Percentiles rank a stretch among this genome's conserved stretches.
Conservation (phyloP, 1,140 invertebrate species). For the Zaprionus nigranus region DNA sequence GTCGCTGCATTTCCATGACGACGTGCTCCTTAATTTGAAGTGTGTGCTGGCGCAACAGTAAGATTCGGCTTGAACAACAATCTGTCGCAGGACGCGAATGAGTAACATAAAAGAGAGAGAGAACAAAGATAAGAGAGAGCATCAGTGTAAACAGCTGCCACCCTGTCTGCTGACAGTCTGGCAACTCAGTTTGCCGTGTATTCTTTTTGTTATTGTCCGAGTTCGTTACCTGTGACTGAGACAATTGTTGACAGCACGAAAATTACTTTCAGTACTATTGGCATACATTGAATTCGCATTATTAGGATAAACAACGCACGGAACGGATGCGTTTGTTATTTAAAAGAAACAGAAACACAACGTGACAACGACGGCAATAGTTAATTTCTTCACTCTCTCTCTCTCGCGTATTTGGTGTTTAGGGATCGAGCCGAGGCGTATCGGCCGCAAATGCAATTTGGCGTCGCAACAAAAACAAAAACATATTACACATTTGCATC, state of each 20-base stretch:
- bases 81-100: conserved; percentile 41
- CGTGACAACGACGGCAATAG: background rate
- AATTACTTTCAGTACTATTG: conserved; percentile 77
- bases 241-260: conserved; percentile 84
- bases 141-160: conserved; percentile 34
- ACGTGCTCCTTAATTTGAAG: conserved; percentile 77
- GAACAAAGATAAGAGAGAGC: background rate
- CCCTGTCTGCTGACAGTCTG: conserved; percentile 18
- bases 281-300: conserved; percentile 71
- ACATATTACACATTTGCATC: conserved; percentile 76
- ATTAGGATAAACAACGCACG: conserved; percentile 55
- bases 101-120: background rate
- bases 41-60: conserved; percentile 80
- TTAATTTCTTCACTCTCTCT: background rate
- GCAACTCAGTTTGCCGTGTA: conserved; percentile 34
- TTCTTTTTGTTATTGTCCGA: conserved; percentile 26
- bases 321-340: conserved; percentile 27
- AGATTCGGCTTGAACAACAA: conserved; percentile 84
- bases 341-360: conserved; percentile 9
- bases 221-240: conserved; percentile 75
- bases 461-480: conserved; percentile 75
- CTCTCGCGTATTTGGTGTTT: conserved; percentile 26
- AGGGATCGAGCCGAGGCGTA: conserved; percentile 68
- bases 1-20: conserved; percentile 64
- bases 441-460: conserved; percentile 73